phyloP scores from a whole-genome alignment of 2,113 vertebrate genomes.

The Phrynocephalus versicolor region DNA sequence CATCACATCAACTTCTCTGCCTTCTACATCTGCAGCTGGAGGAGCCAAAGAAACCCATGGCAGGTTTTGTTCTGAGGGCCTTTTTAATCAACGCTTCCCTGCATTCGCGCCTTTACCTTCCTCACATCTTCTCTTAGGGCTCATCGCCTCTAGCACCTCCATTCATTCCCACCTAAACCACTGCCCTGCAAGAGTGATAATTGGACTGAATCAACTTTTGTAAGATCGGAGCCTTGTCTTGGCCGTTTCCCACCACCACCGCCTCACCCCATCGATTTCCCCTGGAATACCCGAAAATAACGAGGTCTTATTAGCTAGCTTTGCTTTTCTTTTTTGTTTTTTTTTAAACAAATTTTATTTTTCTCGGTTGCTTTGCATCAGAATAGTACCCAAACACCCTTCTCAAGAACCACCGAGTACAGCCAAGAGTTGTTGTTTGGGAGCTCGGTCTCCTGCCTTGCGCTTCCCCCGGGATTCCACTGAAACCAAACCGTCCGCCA shows the following conservation, averaged over 20 bases:
- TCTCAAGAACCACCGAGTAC: background rate
- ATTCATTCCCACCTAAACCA: constrained; percentile 17
- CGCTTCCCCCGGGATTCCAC: constrained; percentile 35
- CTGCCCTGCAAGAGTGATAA: constrained; percentile 30
- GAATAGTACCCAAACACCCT: constrained; percentile 34
- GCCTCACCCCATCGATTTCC: no score
- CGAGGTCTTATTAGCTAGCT: constrained; percentile 30
- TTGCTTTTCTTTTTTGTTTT: constrained; percentile 14
- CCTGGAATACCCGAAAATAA: no score
- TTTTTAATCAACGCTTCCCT: constrained; percentile 7
- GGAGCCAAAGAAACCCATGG: constrained; percentile 2
- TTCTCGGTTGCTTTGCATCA: constrained; percentile 19
- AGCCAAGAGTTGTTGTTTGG: constrained; percentile 17
- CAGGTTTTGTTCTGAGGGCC: constrained; percentile 21
- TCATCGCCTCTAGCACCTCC: background rate
- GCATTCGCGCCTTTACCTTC: background rate
- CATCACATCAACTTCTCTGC: background rate
- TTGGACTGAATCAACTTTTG: constrained; percentile 25
- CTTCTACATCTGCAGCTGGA: constrained; percentile 29
- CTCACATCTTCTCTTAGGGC: background rate
- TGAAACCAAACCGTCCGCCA: background rate
- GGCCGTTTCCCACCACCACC: constrained; percentile 41
- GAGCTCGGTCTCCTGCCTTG: constrained; percentile 19
- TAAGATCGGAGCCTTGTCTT: constrained; percentile 44
- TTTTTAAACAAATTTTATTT: background rate